A percentile compares a stretch with the other conserved stretches of the same genome.
Conservation (phyloP, 2,797 vertebrate genomes). For the Menidia menidia region DNA sequence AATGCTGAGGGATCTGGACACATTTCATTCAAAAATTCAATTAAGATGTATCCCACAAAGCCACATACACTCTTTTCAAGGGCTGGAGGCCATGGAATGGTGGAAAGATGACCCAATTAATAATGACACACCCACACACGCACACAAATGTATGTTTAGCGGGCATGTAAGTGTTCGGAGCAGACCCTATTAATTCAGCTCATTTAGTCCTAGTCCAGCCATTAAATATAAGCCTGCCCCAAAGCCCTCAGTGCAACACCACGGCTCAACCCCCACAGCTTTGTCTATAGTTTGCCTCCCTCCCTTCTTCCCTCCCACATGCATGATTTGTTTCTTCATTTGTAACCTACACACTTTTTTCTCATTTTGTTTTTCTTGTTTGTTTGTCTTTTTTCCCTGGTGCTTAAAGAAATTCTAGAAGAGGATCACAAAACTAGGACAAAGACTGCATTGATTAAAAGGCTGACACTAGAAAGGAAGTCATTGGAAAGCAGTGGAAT, state of each 20-base stretch:
- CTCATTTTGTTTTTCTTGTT: neutral
- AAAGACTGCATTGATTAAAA: conserved; percentile 27
- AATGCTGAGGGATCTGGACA: neutral
- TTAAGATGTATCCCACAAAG: conserved; percentile 45
- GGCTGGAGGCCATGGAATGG: conserved; percentile 67
- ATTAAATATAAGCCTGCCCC: conserved; percentile 80
- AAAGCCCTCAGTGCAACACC: conserved; percentile 61
- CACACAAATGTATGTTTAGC: conserved; percentile 70
- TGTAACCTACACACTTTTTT: conserved; percentile 5
- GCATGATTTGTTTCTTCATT: conserved; percentile 13
- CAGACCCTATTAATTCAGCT: conserved; percentile 83
- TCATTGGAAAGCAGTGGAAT: conserved; percentile 42
- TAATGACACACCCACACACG: conserved; percentile 48
- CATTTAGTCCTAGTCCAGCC: conserved; percentile 82
- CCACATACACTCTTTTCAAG: conserved; percentile 41
- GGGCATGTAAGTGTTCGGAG: conserved; percentile 79
- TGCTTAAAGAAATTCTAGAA: conserved; percentile 19
- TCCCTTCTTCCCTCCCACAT: conserved; percentile 9
- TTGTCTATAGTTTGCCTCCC: conserved; percentile 30
- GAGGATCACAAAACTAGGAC: conserved; percentile 29
- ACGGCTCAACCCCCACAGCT: conserved; percentile 59
- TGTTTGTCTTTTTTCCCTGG: neutral
- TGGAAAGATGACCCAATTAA: conserved; percentile 76
- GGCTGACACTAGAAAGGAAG: conserved; percentile 30
- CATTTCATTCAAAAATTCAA: conserved; percentile 14